Conservation (phyloP, 1,140 invertebrate genomes). For the Cotesia chilonis region DNA sequence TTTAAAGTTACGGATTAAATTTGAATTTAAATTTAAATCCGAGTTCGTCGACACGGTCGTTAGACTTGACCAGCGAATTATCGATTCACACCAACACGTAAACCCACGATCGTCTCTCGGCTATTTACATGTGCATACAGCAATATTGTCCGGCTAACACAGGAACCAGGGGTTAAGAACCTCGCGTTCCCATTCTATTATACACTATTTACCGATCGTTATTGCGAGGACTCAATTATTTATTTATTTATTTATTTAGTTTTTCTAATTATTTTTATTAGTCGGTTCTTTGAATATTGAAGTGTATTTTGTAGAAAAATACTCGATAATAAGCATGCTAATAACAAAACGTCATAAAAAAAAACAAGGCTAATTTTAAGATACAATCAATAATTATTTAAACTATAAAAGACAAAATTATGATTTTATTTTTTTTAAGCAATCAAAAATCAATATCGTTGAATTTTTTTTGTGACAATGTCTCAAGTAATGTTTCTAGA, state of each 20-base stretch:
- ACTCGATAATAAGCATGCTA: neutral
- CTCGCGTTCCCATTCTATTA: constrained; percentile 57
- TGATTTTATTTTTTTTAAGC: too few species aligned
- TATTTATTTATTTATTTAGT: neutral
- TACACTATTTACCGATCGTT: constrained; percentile 42
- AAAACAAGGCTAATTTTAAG: too few species aligned
- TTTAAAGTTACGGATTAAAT: neutral
- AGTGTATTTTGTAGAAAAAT: neutral
- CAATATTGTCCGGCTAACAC: constrained; percentile 37
- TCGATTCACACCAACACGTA: constrained; percentile 49
- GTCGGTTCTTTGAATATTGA: neutral
- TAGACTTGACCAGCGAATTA: constrained; percentile 53
- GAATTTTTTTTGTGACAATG: too few species aligned
- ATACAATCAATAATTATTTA: too few species aligned
- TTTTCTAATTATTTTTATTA: neutral
- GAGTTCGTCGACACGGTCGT: constrained; percentile 34
- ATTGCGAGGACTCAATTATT: constrained; percentile 8
- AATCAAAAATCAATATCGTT: too few species aligned
- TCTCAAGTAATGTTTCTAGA: too few species aligned
- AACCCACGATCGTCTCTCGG: constrained; percentile 31
- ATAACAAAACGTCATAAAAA: too few species aligned
- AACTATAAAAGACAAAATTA: too few species aligned
- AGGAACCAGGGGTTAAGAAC: constrained; percentile 60
- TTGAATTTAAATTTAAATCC: constrained; percentile 1
- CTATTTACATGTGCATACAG: constrained; percentile 11